Percentiles rank a stretch among this genome's conserved stretches.
Evolutionary conservation across 2,113 vertebrate species (phyloP).

Genomic region (Apodemus speciosus): DNA sequence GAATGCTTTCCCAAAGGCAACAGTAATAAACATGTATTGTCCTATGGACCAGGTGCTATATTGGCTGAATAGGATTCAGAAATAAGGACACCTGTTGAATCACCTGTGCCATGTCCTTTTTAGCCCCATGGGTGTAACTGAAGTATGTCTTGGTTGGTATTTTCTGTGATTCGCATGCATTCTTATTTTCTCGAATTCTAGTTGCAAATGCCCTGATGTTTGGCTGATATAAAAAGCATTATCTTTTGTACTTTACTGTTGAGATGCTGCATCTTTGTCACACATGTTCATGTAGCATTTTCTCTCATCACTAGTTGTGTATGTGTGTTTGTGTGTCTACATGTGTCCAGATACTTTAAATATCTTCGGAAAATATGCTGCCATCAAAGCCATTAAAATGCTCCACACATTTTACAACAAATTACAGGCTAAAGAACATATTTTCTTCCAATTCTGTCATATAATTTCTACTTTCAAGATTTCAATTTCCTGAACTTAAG

Average conservation of each 20-base stretch:
- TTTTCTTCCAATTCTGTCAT: constrained; percentile 52
- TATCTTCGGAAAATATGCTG: constrained; percentile 66
- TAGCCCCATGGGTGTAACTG: constrained; percentile 1
- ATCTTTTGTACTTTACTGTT: neutral
- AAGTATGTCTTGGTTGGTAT: constrained; percentile 9
- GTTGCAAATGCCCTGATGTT: neutral
- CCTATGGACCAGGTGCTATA: constrained; percentile 1
- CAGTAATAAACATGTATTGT: constrained; percentile 6
- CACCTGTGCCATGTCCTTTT: constrained; percentile 21
- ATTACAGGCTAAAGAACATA: constrained; percentile 59
- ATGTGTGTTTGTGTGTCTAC: neutral
- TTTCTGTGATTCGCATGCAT: constrained; percentile 39
- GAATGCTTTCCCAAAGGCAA: constrained; percentile 29
- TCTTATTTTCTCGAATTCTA: neutral
- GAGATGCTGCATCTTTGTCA: neutral
- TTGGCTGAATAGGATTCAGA: constrained; percentile 9
- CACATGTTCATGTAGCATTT: neutral
- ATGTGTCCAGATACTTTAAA: constrained; percentile 50
- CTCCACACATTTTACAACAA: constrained; percentile 67
- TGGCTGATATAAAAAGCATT: neutral
- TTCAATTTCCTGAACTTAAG: constrained; percentile 74
- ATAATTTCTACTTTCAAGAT: constrained; percentile 73
- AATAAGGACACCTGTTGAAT: constrained; percentile 15
- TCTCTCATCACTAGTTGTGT: neutral
- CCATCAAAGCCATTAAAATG: constrained; percentile 62